Evolutionary conservation across 1,140 invertebrate genomes (phyloP).

Genomic region (Himalopsyche phryganea): DNA sequence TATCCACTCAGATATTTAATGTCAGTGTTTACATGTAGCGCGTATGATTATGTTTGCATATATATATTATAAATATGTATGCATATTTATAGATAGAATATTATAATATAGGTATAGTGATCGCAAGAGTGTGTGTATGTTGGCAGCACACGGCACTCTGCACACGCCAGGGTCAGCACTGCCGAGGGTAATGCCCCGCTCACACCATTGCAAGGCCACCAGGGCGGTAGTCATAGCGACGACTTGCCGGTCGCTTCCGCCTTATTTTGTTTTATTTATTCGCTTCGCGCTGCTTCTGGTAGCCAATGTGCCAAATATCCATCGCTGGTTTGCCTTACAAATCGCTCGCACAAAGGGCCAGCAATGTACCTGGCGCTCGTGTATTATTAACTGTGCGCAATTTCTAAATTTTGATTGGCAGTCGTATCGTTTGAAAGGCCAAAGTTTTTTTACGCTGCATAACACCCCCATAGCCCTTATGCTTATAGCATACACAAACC

Average conservation of each 20-base stretch:
- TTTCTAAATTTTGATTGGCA: no score
- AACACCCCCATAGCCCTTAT: no score
- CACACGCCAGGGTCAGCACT: constrained; percentile 34
- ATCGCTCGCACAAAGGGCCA: background rate
- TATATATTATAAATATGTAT: constrained; percentile 1
- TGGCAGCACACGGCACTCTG: constrained; percentile 26
- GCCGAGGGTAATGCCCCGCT: constrained; percentile 33
- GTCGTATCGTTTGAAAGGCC: no score
- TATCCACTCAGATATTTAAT: no score
- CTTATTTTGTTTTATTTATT: constrained; percentile 7
- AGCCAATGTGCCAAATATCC: no score
- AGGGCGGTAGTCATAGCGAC: constrained; percentile 30
- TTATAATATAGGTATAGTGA: background rate
- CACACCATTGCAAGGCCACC: constrained; percentile 34
- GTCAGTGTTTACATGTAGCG: background rate
- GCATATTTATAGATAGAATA: background rate
- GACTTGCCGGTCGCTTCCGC: constrained; percentile 28
- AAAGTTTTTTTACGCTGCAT: no score
- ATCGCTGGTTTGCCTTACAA: background rate
- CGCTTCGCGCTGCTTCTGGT: background rate
- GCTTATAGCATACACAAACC: no score
- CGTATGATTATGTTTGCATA: background rate
- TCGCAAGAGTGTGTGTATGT: background rate
- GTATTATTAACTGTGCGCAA: no score
- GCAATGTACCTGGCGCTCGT: no score